Evolutionary conservation across 2,888 invertebrate species (phyloP).

Genomic region (Scrobipalpa atriplicella): DNA sequence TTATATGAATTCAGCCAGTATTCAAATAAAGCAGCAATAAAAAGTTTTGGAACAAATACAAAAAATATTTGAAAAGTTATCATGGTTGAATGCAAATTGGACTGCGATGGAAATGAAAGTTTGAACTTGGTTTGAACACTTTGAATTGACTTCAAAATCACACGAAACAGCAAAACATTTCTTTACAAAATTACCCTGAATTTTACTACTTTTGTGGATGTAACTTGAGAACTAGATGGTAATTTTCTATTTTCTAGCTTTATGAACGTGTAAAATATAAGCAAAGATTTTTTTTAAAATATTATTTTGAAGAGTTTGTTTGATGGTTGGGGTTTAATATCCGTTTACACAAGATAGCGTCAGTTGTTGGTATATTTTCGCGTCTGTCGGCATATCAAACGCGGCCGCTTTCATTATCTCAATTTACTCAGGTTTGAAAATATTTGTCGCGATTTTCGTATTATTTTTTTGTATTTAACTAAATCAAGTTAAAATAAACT

Average conservation of each 20-base stretch:
- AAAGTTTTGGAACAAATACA: not conserved
- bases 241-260: not conserved
- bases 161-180: conserved; percentile 2
- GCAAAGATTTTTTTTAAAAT: not conserved
- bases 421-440: not conserved
- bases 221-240: not conserved
- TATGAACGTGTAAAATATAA: not conserved
- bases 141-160: conserved; percentile 12
- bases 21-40: not conserved
- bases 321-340: not conserved
- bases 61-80: not conserved
- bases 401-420: not conserved
- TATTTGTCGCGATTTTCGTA: too few relatives aligned
- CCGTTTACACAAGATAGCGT: not conserved
- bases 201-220: not conserved
- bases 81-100: conserved; percentile 4
- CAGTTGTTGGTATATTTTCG: not conserved
- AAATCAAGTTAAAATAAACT: too few relatives aligned
- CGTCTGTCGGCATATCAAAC: not conserved
- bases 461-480: too few relatives aligned
- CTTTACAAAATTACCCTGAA: not conserved
- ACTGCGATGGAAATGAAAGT: not conserved
- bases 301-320: not conserved
- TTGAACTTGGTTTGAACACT: not conserved
- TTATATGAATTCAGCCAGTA: not conserved